phyloP scores from a whole-genome alignment of 2,888 invertebrate genomes.

The Helicoverpa assulta region DNA sequence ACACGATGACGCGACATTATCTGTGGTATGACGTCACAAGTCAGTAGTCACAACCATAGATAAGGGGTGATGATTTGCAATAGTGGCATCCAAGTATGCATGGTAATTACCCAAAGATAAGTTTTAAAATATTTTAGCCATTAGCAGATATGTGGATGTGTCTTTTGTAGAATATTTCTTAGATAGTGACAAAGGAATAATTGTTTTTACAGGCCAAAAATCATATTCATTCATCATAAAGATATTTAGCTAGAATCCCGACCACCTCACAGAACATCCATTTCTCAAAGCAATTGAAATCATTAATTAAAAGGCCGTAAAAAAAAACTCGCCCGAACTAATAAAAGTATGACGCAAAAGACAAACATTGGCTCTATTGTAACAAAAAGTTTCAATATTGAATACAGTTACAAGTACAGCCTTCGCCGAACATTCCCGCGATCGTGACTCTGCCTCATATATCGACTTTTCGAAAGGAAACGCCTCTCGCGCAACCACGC shows the following conservation, averaged over 20 bases:
- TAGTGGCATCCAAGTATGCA: conserved; percentile 68
- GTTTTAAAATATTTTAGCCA: conserved; percentile 35
- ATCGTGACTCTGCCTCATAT: conserved; percentile 78
- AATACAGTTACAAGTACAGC: conserved; percentile 66
- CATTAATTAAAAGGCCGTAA: conserved; percentile 52
- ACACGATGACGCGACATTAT: conserved; percentile 35
- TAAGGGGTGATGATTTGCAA: conserved; percentile 71
- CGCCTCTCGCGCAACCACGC: conserved; percentile 81
- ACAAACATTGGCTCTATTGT: conserved; percentile 63
- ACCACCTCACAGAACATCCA: conserved; percentile 32
- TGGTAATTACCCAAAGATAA: conserved; percentile 50
- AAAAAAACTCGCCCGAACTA: conserved; percentile 56
- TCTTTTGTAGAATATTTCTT: too few species aligned
- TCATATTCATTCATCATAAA: not conserved
- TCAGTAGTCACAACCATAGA: conserved; percentile 37
- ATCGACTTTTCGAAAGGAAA: conserved; percentile 76
- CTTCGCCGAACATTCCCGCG: conserved; percentile 67
- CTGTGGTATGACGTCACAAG: conserved; percentile 26
- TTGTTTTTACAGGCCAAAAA: not conserved
- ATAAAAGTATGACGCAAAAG: conserved; percentile 60
- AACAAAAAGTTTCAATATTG: conserved; percentile 67
- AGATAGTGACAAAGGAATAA: not conserved
- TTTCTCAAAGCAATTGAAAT: conserved; percentile 45
- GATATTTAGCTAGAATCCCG: conserved; percentile 11
- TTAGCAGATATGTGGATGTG: conserved; percentile 21